Conservation (phyloP, 2,113 vertebrate genomes). For the Dascyllus trimaculatus region DNA sequence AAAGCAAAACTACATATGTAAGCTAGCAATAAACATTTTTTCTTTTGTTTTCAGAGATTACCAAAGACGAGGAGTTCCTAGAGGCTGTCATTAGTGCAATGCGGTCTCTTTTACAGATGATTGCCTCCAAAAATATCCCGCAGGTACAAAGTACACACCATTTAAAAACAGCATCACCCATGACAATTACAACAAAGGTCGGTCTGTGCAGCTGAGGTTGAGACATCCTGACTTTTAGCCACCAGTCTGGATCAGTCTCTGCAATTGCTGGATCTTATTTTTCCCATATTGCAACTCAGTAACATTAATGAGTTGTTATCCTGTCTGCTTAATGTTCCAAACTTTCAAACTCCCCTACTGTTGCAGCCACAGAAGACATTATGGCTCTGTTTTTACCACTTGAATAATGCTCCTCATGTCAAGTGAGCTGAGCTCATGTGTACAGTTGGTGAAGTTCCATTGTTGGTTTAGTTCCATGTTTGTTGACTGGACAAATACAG, state of each 20-base stretch:
- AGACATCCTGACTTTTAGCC: background rate
- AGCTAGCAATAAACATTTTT: background rate
- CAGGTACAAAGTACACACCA: conserved; percentile 84
- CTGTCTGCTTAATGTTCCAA: background rate
- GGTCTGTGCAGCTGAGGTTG: background rate
- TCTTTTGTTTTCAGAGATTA: conserved; percentile 84
- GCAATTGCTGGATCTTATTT: background rate
- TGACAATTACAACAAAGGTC: background rate
- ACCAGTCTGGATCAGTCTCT: background rate
- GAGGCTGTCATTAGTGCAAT: conserved; percentile 95
- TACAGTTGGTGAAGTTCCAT: background rate
- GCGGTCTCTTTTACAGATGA: conserved; percentile 93
- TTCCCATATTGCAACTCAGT: background rate
- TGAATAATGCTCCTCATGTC: background rate
- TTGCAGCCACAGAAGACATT: background rate
- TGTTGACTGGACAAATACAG: conserved; percentile 6
- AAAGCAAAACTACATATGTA: background rate
- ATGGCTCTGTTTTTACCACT: background rate
- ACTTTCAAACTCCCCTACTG: background rate
- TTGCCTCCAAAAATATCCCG: conserved; percentile 93
- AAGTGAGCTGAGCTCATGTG: background rate
- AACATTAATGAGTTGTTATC: background rate
- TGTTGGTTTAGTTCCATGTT: background rate
- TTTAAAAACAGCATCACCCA: conserved; percentile 4
- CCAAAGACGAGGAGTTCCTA: conserved; percentile 92